Conservation (phyloP, 2,113 vertebrate species). For the Haliaeetus leucogaster region DNA sequence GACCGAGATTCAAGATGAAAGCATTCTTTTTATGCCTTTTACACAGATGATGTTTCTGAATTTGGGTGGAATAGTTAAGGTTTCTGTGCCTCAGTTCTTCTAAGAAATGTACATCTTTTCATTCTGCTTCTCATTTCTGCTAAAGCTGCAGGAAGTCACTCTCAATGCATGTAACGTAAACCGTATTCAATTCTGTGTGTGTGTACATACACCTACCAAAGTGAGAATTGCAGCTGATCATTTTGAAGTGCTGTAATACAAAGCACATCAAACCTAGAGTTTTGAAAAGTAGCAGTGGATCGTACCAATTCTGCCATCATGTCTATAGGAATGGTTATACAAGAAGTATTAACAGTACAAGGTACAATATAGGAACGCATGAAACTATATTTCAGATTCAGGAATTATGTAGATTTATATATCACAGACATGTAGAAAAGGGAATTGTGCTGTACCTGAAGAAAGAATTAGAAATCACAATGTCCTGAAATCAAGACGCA, state of each 20-base stretch:
- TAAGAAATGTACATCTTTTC: rapidly evolving
- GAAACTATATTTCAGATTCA: neutral
- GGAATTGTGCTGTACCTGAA: neutral
- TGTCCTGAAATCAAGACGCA: neutral
- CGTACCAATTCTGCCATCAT: neutral
- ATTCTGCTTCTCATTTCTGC: neutral
- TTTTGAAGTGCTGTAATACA: neutral
- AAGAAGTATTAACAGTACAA: neutral
- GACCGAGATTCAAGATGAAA: neutral
- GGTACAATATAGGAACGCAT: neutral
- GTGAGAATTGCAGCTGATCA: neutral
- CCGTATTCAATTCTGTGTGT: rapidly evolving
- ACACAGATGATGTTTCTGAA: neutral
- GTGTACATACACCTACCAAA: neutral
- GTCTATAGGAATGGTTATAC: neutral
- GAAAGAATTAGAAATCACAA: neutral
- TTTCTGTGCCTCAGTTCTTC: neutral
- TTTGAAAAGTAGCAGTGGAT: neutral
- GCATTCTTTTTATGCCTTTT: neutral
- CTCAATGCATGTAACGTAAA: neutral
- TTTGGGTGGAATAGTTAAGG: neutral
- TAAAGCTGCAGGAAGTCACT: neutral
- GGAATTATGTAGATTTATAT: neutral
- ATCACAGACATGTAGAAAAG: neutral
- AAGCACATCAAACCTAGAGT: neutral